Percentiles rank a stretch among this genome's conserved stretches.
Evolutionary conservation across 2,888 invertebrate genomes (phyloP).

Genomic region (Tipula helvola): DNA sequence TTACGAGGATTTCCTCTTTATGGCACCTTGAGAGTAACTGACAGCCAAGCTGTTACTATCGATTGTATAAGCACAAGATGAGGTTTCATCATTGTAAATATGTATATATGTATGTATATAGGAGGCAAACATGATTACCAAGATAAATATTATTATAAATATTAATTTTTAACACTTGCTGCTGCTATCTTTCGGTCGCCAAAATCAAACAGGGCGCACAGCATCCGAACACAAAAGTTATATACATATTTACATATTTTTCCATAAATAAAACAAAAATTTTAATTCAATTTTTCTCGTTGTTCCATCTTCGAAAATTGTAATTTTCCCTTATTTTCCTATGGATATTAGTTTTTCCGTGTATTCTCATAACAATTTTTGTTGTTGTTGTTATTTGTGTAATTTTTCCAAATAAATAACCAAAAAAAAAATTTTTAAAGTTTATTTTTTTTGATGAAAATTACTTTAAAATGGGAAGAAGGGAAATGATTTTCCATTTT

Average conservation of each 20-base stretch:
- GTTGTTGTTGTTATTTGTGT: neutral
- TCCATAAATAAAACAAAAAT: neutral
- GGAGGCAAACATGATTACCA: neutral
- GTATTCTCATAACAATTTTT: neutral
- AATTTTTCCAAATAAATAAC: neutral
- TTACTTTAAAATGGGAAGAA: neutral
- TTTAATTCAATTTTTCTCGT: neutral
- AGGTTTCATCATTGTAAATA: neutral
- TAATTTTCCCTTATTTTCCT: neutral
- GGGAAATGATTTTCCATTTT: constrained; percentile 4
- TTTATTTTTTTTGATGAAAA: neutral
- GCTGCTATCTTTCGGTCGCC: neutral
- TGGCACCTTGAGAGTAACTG: neutral
- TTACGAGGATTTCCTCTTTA: neutral
- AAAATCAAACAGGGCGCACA: neutral
- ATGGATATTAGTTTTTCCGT: neutral
- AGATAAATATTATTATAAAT: neutral
- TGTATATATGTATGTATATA: neutral
- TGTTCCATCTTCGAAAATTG: neutral
- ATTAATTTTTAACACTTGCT: neutral
- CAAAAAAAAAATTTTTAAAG: neutral
- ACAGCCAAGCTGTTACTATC: neutral
- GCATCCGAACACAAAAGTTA: neutral
- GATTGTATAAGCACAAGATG: neutral
- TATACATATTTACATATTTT: neutral